Percentiles rank a stretch among this genome's conserved stretches.
These are phyloP conservation scores for Mus spretus DNA, from an alignment of 2,797 vertebrate species.

Conservation along the genomic window DNA sequence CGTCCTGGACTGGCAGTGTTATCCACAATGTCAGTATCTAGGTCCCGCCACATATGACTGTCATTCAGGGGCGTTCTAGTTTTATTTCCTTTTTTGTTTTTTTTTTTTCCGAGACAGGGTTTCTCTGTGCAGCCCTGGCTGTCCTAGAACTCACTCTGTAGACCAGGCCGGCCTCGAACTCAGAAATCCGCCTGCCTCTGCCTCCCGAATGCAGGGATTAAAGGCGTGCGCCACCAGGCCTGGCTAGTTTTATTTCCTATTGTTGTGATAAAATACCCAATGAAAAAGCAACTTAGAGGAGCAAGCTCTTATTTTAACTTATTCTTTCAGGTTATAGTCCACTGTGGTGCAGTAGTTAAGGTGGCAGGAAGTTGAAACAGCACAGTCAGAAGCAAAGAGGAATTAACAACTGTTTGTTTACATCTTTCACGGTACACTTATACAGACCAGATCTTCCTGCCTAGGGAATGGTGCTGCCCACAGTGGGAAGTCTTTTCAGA, in stretches of 20 bases:
- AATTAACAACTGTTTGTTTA: not conserved
- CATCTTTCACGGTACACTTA: not conserved
- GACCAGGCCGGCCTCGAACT: no score
- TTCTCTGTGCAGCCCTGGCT: no score
- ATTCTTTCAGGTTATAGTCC: not conserved
- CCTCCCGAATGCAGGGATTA: no score
- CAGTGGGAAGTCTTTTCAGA: not conserved
- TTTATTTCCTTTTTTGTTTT: not conserved
- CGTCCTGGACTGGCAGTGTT: not conserved
- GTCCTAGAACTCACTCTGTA: no score
- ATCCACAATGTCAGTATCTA: not conserved
- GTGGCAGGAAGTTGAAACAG: not conserved
- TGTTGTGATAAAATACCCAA: not conserved
- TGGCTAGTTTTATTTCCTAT: not conserved
- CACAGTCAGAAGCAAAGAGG: not conserved
- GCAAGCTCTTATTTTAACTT: not conserved
- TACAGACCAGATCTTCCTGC: not conserved
- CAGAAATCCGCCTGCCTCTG: no score
- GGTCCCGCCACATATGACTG: not conserved
- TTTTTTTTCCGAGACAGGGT: no score
- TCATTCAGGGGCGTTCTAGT: not conserved
- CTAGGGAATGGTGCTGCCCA: not conserved
- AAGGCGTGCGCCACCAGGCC: no score
- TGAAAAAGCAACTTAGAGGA: not conserved
- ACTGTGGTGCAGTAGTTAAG: not conserved